These are phyloP conservation scores for Callinectes sapidus DNA, from an alignment of 2,888 invertebrate species.

Conservation along the genomic window DNA sequence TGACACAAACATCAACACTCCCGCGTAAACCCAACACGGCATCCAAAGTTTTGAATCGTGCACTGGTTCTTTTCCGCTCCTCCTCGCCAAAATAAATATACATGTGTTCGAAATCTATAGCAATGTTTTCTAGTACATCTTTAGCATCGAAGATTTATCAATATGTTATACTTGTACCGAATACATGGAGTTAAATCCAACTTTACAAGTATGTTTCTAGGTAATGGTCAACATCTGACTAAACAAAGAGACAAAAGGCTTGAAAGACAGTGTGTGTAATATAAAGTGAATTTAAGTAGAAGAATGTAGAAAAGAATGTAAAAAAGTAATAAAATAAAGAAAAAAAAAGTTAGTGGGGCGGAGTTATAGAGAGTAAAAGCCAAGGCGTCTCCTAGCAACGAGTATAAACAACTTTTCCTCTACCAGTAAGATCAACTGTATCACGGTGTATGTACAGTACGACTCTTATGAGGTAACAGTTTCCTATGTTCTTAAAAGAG, in stretches of 20 bases:
- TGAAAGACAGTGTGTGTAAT: too few species aligned
- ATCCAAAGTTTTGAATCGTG: not conserved
- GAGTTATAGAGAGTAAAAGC: not conserved
- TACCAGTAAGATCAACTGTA: too few species aligned
- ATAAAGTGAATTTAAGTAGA: too few species aligned
- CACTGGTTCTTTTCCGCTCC: not conserved
- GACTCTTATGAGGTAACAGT: not conserved
- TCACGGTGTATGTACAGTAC: too few species aligned
- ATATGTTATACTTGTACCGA: not conserved
- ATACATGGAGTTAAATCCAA: too few species aligned
- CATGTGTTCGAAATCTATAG: too few species aligned
- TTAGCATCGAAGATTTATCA: not conserved
- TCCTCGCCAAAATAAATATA: not conserved
- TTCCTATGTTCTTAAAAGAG: not conserved
- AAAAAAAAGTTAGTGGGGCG: not conserved
- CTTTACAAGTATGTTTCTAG: too few species aligned
- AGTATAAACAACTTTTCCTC: slow-evolving; percentile 40
- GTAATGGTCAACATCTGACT: too few species aligned
- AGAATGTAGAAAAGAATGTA: too few species aligned
- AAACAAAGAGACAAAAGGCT: too few species aligned
- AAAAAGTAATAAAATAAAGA: not conserved
- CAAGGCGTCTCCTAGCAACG: slow-evolving; percentile 34
- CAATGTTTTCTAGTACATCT: too few species aligned
- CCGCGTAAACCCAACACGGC: not conserved
- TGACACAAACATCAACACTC: not conserved